Evolutionary conservation across 2,113 vertebrate species (phyloP), one percentile per base, ranked within the genome.

Genomic region (Pogona vitticeps): DNA sequence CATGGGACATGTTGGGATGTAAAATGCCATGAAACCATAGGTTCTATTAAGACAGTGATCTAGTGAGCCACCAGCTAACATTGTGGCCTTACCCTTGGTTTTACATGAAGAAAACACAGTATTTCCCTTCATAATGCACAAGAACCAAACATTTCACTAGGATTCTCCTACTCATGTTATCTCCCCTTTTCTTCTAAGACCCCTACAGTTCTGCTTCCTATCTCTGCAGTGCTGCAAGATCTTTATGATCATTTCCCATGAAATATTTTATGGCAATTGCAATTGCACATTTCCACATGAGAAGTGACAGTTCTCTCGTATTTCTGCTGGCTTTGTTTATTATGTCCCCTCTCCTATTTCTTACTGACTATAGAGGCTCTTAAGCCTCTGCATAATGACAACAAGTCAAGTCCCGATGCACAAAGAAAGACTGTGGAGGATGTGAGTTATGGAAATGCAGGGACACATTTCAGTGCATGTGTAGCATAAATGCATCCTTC

Each of bases 351-450:
- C 90, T 31, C 80, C 88, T 40, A 3, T 28, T 20, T 28, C 14
- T 76, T 90, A 84, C n/a, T 58, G 0, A 3, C 18, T 20, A 21
- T 21, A 63, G 18, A 63, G 23, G 61, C 23, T 68, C 46, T 59
- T 58, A 77, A 40, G 15, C 28, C 38, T 91, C 23, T 77, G 88
- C 87, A 89, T 14, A 59, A 63, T 71, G 59, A 67, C 18, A 76
- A 59, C 8, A 91, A 88, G 89, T 88, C 84, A 91, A 88, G 72
- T 81, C 36, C 85, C 21, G 84, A 42, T 83, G 85, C 71, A 20
- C 61, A 88, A 83, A 80, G 6, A 91, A 65, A 86, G 72, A 82
- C 40, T 89, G 85, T 68, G 84, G 91, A 91, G 63, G 85, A 90
- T 0, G 0, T 2, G 26, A 89, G 65, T 36, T 91, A 79, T 80